Evolutionary conservation across 2,888 invertebrate genomes (phyloP), one percentile per base, ranked within the genome.

Genomic region (Macropis europaea): DNA sequence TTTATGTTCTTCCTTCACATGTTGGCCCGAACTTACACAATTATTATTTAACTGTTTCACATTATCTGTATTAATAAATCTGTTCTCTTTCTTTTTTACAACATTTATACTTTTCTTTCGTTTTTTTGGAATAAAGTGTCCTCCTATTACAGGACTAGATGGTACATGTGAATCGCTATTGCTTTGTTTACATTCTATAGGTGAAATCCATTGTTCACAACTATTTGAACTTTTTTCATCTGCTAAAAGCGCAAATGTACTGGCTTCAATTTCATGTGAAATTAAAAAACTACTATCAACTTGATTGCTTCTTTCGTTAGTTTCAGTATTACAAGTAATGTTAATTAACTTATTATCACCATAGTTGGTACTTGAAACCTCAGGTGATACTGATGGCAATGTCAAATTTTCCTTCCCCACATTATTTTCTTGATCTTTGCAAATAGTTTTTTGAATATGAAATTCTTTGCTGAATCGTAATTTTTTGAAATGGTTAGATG

Each of bases 261-360:
- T 88, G 22, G 88, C 89, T 13, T 80, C 72, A 19, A 90, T 83
- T 83, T 91, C 90, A 64, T 87, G 82, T 3, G 82, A 84, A 40
- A 69, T 59, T 24, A 36, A 36, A 32, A 6, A 47, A 43, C 11
- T 66, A 40, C 43, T 19, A 7, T 45, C 5, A 11, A 9, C 6
- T 19, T 48, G 19, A 28, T 7, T 30, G 24, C n/a, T 22, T 32
- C 47, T 6, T 2, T 17, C 28, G 1, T n/a, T 30, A 3, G 0
- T 34, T 28, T 30, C 24, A 17, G 3, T 28, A 5, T 6, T n/a
- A 24, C 13, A 2, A 15, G 3, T 38, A 45, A 22, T 40, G 19
- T 32, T 7, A n/a, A 15, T 15, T 17, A 53, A 38, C 30, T 48
- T 11, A 32, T 24, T 2, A 9, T 4, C 2, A 30, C 15, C 9